These are phyloP conservation scores for Panopea generosa DNA, from an alignment of 2,888 invertebrate species.

Conservation along the genomic window DNA sequence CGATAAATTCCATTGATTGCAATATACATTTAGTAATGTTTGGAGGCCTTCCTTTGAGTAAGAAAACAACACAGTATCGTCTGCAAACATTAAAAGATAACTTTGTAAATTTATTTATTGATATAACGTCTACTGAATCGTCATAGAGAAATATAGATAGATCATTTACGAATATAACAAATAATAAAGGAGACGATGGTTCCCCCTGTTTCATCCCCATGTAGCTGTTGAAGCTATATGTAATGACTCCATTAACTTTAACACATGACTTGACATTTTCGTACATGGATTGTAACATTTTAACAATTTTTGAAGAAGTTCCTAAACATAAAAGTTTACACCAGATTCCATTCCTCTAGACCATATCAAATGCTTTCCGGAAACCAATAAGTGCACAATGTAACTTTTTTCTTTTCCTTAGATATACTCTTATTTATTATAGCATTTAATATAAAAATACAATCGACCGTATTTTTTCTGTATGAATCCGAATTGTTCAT, in stretches of 20 bases:
- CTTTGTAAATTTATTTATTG: constrained; percentile 12
- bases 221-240: constrained; percentile 26
- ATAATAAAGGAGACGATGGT: constrained; percentile 31
- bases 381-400: constrained; percentile 31
- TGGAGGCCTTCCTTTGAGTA: constrained; percentile 4
- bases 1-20: constrained; percentile 3
- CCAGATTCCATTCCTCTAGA: constrained; percentile 19
- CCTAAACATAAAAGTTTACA: constrained; percentile 11
- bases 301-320: no score
- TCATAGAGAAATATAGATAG: neutral
- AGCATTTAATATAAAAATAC: no score
- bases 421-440: no score
- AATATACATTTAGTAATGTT: constrained; percentile 10
- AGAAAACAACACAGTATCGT: constrained; percentile 17
- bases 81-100: constrained; percentile 24
- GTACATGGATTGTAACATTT: no score
- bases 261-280: constrained; percentile 12
- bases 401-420: no score
- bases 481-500: constrained; percentile 30
- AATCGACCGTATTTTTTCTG: constrained; percentile 16
- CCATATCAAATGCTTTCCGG: constrained; percentile 29
- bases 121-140: neutral
- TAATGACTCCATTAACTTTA: constrained; percentile 1
- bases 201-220: constrained; percentile 38
- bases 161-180: constrained; percentile 30